These are phyloP conservation scores for Cataglyphis albicans DNA, from an alignment of 2,888 invertebrate genomes.

Conservation along the genomic window DNA sequence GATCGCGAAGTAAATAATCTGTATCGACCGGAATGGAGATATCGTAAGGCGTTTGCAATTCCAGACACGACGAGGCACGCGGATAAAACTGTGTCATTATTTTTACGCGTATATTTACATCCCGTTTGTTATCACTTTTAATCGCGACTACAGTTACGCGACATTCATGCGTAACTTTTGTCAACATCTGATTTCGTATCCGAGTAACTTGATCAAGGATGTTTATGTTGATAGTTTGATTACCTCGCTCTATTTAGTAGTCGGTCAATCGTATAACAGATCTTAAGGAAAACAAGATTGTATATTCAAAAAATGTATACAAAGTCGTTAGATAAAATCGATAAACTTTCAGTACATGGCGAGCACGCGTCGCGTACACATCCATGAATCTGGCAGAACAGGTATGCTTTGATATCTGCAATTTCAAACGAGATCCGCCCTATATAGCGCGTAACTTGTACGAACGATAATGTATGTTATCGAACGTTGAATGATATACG, in stretches of 20 bases:
- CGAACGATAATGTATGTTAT: slow-evolving; percentile 42
- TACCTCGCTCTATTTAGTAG: slow-evolving; percentile 44
- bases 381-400: slow-evolving; percentile 11
- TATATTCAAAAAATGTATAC: not conserved
- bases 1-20: slow-evolving; percentile 17
- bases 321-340: not conserved
- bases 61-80: not conserved
- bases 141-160: slow-evolving; percentile 52
- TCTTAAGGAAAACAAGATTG: slow-evolving; percentile 47
- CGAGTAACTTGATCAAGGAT: slow-evolving; percentile 51
- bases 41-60: slow-evolving; percentile 14
- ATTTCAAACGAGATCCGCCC: slow-evolving; percentile 42
- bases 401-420: slow-evolving; percentile 46
- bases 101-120: not conserved
- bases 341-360: slow-evolving; percentile 14
- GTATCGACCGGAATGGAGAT: not conserved
- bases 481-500: slow-evolving; percentile 23
- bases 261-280: slow-evolving; percentile 32
- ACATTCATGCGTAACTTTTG: slow-evolving; percentile 59
- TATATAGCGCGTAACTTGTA: slow-evolving; percentile 26
- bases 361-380: not conserved
- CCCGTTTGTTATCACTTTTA: slow-evolving; percentile 23
- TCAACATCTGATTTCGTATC: slow-evolving; percentile 68
- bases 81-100: slow-evolving; percentile 35
- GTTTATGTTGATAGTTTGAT: slow-evolving; percentile 46